Evolutionary conservation across 2,113 vertebrate species (phyloP).

Genomic region (Lasiurus cinereus): DNA sequence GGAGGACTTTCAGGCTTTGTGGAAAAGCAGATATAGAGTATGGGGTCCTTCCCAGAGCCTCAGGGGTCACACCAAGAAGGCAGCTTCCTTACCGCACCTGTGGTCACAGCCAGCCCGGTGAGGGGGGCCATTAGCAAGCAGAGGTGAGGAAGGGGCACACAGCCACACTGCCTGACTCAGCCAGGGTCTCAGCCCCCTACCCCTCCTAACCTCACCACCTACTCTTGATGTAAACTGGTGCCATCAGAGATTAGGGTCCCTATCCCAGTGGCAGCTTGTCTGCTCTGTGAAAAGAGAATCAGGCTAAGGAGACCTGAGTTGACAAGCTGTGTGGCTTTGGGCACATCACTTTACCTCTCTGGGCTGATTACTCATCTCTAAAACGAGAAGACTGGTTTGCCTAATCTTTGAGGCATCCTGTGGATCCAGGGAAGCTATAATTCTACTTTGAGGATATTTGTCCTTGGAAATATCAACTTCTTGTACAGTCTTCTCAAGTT

Average conservation of each 20-base stretch:
- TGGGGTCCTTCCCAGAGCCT: not conserved
- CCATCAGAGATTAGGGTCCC: not conserved
- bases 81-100: not conserved
- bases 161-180: not conserved
- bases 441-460: not conserved
- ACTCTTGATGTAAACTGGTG: not conserved
- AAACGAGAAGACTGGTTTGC: not conserved
- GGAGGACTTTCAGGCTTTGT: not conserved
- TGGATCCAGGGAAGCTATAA: not conserved
- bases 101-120: not conserved
- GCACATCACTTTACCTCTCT: not conserved
- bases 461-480: not conserved
- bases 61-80: not conserved
- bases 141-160: accelerated
- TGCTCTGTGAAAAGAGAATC: not conserved
- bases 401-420: not conserved
- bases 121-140: not conserved
- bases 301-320: not conserved
- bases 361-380: not conserved
- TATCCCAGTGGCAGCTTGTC: not conserved
- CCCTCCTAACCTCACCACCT: not conserved
- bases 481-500: not conserved
- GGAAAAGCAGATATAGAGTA: not conserved
- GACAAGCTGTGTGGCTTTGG: not conserved
- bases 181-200: not conserved